Evolutionary conservation across 1,140 invertebrate genomes (phyloP), one percentile per base, ranked within the genome.

Genomic region (Diuraphis noxia): DNA sequence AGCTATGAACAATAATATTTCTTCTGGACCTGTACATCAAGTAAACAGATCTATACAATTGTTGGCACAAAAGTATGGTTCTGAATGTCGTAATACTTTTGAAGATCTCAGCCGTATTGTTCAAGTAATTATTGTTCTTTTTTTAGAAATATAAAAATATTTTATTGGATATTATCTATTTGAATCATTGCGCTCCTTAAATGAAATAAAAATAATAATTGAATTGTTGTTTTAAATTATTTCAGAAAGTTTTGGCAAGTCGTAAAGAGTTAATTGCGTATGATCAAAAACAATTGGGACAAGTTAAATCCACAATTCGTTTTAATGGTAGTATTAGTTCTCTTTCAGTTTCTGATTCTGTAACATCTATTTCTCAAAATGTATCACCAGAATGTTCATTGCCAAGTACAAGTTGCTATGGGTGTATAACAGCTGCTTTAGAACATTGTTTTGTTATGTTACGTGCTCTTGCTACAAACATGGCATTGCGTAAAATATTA

Each of bases 61-160:
- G 92, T 94, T 97, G 10, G 98, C 98, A 3, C 98, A 98, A 93
- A 97, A 98, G 93, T 99, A 99, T 94, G 98, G 98, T 93, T 96
- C 96, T 30, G 98, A 99, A 93, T 99, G 98, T 93, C 98, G 98
- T 93, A 96, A 96, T 25, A 97, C 97, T 6, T 99, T 99, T 94
- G 98, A 99, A 93, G 98, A 99, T 93, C 95, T 99, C 0, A 98
- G 98, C 93, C 98, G 99, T 94, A 98, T 99, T 88, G 98, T 99
- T 91, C 97, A 94, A 93, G 93, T 93, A 86, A 92, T 49, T 92
- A 43, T 52, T 23, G 8, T n/a, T 63, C 34, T 72, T 56, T 6
- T 72, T n/a, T 6, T 72, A 13, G 4, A 72, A n/a, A 72, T 72
- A 4, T 72, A 1, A 56, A 30, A 46, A 34, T 46, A 34, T 72